These are phyloP conservation scores for Probaryconus sp. DNA, from an alignment of 1,140 invertebrate genomes.

Conservation along the genomic window DNA sequence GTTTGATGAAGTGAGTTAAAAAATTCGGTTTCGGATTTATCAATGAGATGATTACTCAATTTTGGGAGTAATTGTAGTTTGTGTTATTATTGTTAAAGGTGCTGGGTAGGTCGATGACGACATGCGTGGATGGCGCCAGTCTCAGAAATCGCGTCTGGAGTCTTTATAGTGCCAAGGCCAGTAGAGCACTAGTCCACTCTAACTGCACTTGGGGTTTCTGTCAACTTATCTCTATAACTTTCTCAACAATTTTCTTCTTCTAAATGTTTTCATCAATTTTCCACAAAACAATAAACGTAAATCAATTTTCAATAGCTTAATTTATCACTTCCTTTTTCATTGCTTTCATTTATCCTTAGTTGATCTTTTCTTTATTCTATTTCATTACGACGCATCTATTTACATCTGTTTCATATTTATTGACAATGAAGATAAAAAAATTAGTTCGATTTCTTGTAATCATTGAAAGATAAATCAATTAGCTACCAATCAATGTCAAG, in stretches of 20 bases:
- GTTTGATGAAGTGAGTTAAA: too few species aligned
- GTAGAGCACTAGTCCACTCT: slow-evolving; percentile 57
- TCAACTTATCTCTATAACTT: slow-evolving; percentile 50
- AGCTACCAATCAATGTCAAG: slow-evolving; percentile 62
- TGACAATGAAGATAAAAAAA: slow-evolving; percentile 39
- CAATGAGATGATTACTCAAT: neutral
- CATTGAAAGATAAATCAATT: slow-evolving; percentile 58
- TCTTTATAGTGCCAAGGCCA: slow-evolving; percentile 60
- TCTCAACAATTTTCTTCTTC: too few species aligned
- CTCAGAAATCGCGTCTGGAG: slow-evolving; percentile 62
- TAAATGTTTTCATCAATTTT: too few species aligned
- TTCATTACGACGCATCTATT: too few species aligned
- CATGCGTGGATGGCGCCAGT: slow-evolving; percentile 61
- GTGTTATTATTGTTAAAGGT: slow-evolving; percentile 20
- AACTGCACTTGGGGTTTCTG: slow-evolving; percentile 44
- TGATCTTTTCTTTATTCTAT: too few species aligned
- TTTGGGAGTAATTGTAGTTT: neutral
- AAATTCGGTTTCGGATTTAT: too few species aligned
- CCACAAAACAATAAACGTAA: slow-evolving; percentile 31
- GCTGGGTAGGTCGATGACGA: slow-evolving; percentile 31
- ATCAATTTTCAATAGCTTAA: too few species aligned
- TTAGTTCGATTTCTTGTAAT: slow-evolving; percentile 54
- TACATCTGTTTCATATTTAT: slow-evolving; percentile 28
- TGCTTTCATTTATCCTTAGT: too few species aligned
- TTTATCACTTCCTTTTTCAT: too few species aligned